These are phyloP conservation scores for Lophotis ruficrista DNA, from an alignment of 2,113 vertebrate species.

Conservation along the genomic window DNA sequence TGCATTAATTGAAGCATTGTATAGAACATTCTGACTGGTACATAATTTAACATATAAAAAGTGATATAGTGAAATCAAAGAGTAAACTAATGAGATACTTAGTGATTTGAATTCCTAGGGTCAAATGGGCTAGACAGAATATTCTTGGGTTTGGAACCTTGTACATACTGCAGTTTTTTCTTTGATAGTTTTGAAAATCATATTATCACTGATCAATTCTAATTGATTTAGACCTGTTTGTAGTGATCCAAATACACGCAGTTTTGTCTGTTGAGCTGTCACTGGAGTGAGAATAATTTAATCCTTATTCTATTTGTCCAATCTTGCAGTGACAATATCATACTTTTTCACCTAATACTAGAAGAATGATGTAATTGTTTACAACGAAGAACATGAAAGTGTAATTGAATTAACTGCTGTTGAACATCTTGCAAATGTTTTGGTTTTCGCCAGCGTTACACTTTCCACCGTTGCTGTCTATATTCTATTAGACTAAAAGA, in stretches of 20 bases:
- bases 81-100: not conserved
- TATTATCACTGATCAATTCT: slow-evolving; percentile 63
- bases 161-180: not conserved
- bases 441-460: not conserved
- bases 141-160: not conserved
- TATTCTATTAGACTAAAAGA: not conserved
- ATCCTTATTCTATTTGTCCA: slow-evolving; percentile 43
- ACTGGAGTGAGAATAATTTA: slow-evolving; percentile 62
- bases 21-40: not conserved
- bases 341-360: slow-evolving; percentile 45
- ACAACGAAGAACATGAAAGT: not conserved
- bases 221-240: slow-evolving; percentile 68
- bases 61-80: not conserved
- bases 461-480: not conserved
- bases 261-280: slow-evolving; percentile 32
- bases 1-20: not conserved
- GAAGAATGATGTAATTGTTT: slow-evolving; percentile 34
- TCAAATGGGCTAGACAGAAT: not conserved
- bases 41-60: not conserved
- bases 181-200: slow-evolving; percentile 27
- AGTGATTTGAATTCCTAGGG: not conserved
- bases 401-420: not conserved
- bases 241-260: slow-evolving; percentile 20
- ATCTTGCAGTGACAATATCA: slow-evolving; percentile 9
- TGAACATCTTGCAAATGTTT: slow-evolving; percentile 4